These are phyloP conservation scores for Pseudonaja textilis DNA, from an alignment of 2,113 vertebrate species.

Conservation along the genomic window DNA sequence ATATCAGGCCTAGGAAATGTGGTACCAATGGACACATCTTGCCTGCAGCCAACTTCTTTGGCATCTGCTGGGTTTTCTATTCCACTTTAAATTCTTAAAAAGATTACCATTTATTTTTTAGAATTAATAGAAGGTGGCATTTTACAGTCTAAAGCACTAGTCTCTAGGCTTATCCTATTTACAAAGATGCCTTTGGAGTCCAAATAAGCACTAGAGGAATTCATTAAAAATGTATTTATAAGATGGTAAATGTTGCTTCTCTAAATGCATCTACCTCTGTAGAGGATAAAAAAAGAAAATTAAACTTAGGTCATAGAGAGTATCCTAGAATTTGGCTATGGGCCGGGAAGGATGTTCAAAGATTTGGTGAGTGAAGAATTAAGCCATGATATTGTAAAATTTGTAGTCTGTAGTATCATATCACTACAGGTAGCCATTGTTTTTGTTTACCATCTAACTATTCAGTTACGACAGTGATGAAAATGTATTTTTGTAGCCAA, in stretches of 20 bases:
- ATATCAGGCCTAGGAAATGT: background rate
- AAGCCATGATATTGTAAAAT: background rate
- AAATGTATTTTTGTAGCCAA: background rate
- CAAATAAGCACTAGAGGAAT: background rate
- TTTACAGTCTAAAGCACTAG: background rate
- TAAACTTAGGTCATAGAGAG: background rate
- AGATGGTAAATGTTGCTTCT: background rate
- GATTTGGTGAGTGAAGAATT: background rate
- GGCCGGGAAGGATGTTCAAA: background rate
- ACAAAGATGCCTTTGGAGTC: background rate
- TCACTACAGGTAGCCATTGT: background rate
- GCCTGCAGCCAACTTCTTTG: background rate
- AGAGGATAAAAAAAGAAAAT: background rate
- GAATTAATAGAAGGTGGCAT: background rate
- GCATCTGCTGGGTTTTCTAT: background rate
- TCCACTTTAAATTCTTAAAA: background rate
- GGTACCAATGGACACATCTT: background rate
- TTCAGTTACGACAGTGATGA: background rate
- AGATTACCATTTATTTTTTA: background rate
- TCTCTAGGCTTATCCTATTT: background rate
- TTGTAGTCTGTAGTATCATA: background rate
- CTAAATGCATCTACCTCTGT: background rate
- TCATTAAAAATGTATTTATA: background rate
- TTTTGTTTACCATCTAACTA: background rate
- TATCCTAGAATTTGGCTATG: background rate